phyloP scores from a whole-genome alignment of 2,797 vertebrate genomes.

The Myripristis murdjan region DNA sequence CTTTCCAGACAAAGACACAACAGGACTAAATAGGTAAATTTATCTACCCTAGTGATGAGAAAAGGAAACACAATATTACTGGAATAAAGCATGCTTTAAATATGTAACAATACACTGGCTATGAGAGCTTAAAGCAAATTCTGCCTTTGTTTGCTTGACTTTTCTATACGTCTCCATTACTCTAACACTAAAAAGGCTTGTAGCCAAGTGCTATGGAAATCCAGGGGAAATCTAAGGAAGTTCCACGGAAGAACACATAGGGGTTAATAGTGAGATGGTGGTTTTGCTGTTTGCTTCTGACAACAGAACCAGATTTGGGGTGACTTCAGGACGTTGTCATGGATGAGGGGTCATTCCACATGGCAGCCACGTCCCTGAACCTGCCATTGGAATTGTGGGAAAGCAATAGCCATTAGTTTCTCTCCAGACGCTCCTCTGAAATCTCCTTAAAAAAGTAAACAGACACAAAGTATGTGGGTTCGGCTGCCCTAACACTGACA shows the following conservation, averaged over 20 bases:
- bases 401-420: conserved; percentile 82
- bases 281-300: conserved; percentile 73
- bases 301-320: conserved; percentile 72
- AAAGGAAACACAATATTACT: conserved; percentile 67
- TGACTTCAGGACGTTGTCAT: conserved; percentile 88
- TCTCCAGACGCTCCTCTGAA: conserved; percentile 46
- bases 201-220: conserved; percentile 44
- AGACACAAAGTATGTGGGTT: conserved; percentile 37
- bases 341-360: conserved; percentile 88
- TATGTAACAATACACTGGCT: conserved; percentile 58
- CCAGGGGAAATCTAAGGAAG: conserved; percentile 43
- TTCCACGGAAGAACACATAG: conserved; percentile 59
- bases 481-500: conserved; percentile 29
- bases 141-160: conserved; percentile 35
- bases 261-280: conserved; percentile 51
- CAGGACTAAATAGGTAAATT: conserved; percentile 57
- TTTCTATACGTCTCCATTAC: conserved; percentile 48
- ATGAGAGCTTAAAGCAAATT: conserved; percentile 64
- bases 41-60: conserved; percentile 57
- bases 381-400: conserved; percentile 84
- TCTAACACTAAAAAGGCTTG: conserved; percentile 60
- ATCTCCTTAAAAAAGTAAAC: conserved; percentile 46
- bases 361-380: conserved; percentile 89
- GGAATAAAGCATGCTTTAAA: conserved; percentile 76
- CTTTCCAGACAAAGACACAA: conserved; percentile 67